phyloP scores from a whole-genome alignment of 2,797 vertebrate genomes.

The Labroides dimidiatus region DNA sequence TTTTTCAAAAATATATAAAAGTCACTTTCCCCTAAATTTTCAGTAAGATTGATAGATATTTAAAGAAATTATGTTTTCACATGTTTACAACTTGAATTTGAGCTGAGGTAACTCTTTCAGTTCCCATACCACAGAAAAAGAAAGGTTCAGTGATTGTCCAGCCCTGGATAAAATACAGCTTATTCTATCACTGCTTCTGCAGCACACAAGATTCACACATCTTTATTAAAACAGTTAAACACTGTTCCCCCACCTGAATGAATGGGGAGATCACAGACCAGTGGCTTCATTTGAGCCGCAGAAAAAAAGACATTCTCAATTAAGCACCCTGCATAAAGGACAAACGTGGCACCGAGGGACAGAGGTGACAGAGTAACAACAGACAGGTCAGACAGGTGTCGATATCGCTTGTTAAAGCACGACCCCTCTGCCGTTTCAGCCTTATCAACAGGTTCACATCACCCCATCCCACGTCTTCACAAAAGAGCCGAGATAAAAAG shows the following conservation, averaged over 20 bases:
- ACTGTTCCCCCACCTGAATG: slow-evolving; percentile 50
- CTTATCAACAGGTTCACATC: slow-evolving; percentile 48
- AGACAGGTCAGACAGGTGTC: slow-evolving; percentile 9
- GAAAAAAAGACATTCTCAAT: slow-evolving; percentile 57
- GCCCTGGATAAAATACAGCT: too few species aligned
- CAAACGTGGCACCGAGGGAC: slow-evolving; percentile 12
- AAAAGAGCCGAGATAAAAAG: slow-evolving; percentile 1
- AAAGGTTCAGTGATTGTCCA: too few species aligned
- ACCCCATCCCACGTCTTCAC: slow-evolving; percentile 5
- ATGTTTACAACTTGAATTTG: too few species aligned
- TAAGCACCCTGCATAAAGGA: slow-evolving; percentile 30
- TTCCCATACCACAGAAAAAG: too few species aligned
- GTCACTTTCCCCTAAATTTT: too few species aligned
- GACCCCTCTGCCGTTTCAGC: neutral
- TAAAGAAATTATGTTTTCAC: too few species aligned
- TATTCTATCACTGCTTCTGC: too few species aligned
- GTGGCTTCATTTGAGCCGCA: slow-evolving; percentile 28
- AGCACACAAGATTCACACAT: neutral
- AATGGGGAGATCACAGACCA: slow-evolving; percentile 57
- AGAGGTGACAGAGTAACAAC: slow-evolving; percentile 8
- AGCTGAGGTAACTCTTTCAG: too few species aligned
- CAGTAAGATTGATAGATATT: too few species aligned
- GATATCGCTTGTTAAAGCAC: slow-evolving; percentile 17
- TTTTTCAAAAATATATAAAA: too few species aligned
- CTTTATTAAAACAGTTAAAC: slow-evolving; percentile 4